Evolutionary conservation across 2,113 vertebrate species (phyloP).

Genomic region (Neogale vison): DNA sequence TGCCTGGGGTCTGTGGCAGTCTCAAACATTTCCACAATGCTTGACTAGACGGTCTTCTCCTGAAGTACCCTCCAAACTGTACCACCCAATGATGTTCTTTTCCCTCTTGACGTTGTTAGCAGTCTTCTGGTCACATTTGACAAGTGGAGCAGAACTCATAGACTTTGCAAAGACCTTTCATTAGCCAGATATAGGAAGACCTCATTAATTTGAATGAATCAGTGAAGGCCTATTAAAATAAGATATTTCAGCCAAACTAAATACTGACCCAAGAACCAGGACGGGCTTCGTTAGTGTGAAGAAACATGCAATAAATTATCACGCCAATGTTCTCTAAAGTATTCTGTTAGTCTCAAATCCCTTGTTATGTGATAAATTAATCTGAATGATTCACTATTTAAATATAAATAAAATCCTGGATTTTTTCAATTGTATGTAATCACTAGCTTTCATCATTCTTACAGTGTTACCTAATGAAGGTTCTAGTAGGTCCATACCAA

Average conservation of each 20-base stretch:
- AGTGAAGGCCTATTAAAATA: not conserved
- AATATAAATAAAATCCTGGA: not conserved
- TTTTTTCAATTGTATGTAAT: not conserved
- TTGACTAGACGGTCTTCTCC: not conserved
- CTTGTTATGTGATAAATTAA: not conserved
- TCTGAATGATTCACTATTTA: not conserved
- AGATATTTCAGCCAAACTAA: constrained; percentile 11
- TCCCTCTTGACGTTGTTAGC: not conserved
- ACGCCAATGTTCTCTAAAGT: not conserved
- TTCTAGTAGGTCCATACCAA: not conserved
- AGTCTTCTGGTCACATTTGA: constrained; percentile 53
- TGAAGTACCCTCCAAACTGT: not conserved
- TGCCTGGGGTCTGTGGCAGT: not conserved
- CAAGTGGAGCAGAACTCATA: constrained; percentile 59
- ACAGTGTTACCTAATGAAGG: not conserved
- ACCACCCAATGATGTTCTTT: not conserved
- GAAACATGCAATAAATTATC: not conserved
- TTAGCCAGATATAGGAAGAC: constrained; percentile 7
- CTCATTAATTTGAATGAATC: constrained; percentile 20
- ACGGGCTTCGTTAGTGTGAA: not conserved
- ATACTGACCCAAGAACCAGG: not conserved
- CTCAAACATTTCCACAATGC: not conserved
- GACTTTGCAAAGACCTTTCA: not conserved
- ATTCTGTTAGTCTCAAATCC: not conserved
- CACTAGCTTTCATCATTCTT: not conserved